phyloP scores from a whole-genome alignment of 2,888 invertebrate species.

The Bellardia bayeri region DNA sequence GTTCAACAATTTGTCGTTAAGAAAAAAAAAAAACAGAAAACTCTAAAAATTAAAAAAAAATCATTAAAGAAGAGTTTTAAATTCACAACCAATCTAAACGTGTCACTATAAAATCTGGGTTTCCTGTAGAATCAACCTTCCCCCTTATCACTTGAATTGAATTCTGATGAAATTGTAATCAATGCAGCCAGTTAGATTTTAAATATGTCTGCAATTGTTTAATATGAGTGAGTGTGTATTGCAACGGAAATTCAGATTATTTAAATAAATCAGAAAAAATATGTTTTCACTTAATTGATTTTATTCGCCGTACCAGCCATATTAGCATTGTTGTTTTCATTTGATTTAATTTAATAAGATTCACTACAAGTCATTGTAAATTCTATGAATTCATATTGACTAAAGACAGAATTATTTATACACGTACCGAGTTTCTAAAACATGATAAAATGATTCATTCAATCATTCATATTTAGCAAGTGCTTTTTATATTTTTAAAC shows the following conservation, averaged over 20 bases:
- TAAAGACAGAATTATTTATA: slow-evolving; percentile 50
- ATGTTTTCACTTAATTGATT: slow-evolving; percentile 62
- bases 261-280: slow-evolving; percentile 21
- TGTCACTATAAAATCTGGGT: too few relatives aligned
- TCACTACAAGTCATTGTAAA: slow-evolving; percentile 57
- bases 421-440: slow-evolving; percentile 15
- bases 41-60: too few relatives aligned
- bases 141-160: slow-evolving; percentile 1
- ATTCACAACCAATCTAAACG: too few relatives aligned
- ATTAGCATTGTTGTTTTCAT: slow-evolving; percentile 18
- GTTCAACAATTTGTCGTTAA: too few relatives aligned
- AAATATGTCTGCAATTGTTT: background rate
- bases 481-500: slow-evolving; percentile 31
- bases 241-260: slow-evolving; percentile 58
- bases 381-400: slow-evolving; percentile 64
- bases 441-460: slow-evolving; percentile 49
- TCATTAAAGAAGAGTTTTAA: too few relatives aligned
- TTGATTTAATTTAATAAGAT: slow-evolving; percentile 62
- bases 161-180: slow-evolving; percentile 24
- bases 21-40: too few relatives aligned
- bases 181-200: background rate
- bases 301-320: slow-evolving; percentile 31
- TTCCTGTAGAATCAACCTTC: background rate
- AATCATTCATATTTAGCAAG: slow-evolving; percentile 51
- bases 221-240: background rate